Evolutionary conservation across 2,797 vertebrate genomes (phyloP).

Genomic region (Merluccius polli): DNA sequence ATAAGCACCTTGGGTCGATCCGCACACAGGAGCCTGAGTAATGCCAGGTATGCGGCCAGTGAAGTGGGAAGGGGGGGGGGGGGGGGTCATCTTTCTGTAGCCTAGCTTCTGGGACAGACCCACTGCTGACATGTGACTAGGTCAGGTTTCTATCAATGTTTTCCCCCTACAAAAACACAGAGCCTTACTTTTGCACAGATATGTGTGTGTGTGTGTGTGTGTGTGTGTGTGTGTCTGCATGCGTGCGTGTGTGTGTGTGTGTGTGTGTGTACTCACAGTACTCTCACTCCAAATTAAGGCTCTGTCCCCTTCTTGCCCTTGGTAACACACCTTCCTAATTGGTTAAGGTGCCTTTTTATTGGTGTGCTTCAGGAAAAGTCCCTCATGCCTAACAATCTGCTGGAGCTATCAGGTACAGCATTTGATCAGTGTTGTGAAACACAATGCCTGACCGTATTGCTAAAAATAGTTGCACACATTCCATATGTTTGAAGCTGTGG

Average conservation of each 20-base stretch:
- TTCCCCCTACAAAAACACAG: neutral
- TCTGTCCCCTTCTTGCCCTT: neutral
- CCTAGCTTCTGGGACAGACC: neutral
- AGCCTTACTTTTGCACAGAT: neutral
- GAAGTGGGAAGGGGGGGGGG: neutral
- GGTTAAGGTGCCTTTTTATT: neutral
- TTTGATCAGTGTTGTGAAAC: constrained; percentile 2
- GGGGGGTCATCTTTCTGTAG: neutral
- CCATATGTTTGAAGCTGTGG: neutral
- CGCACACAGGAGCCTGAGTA: neutral
- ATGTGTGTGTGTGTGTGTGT: constrained; percentile 1
- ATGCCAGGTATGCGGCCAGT: neutral
- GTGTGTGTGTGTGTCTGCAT: neutral
- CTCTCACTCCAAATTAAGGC: neutral
- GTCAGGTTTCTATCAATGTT: neutral
- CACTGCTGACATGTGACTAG: neutral
- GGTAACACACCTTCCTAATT: neutral
- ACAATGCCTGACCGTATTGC: neutral
- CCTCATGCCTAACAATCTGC: neutral
- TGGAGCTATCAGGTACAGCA: neutral
- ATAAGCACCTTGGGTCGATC: neutral
- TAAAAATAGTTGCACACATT: neutral
- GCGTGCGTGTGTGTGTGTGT: neutral
- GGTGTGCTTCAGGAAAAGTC: neutral
- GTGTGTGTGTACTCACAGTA: neutral